Evolutionary conservation across 2,888 invertebrate genomes (phyloP).

Genomic region (Oscheius sp.): DNA sequence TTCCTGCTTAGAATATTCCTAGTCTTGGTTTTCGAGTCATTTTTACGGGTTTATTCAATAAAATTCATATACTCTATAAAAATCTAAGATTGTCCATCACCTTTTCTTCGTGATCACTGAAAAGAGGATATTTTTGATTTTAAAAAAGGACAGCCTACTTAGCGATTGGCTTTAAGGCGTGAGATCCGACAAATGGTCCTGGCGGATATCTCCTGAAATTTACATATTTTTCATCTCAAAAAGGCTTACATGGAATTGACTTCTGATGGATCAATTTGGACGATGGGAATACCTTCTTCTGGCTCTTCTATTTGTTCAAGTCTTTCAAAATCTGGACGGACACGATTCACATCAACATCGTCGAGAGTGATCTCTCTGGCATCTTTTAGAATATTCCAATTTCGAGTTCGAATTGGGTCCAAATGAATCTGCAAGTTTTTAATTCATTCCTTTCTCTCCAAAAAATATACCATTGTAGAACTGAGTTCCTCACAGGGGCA

Average conservation of each 20-base stretch:
- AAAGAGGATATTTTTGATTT: neutral
- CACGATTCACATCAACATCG: slow-evolving; percentile 9
- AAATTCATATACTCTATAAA: too few species aligned
- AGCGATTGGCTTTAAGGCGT: neutral
- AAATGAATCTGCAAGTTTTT: slow-evolving; percentile 14
- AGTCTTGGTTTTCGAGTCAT: too few species aligned
- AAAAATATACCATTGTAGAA: slow-evolving; percentile 13
- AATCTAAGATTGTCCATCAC: neutral
- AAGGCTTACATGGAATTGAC: neutral
- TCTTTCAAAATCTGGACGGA: neutral
- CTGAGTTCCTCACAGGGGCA: slow-evolving; percentile 28
- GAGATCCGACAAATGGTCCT: neutral
- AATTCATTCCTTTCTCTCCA: neutral
- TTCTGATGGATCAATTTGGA: slow-evolving; percentile 7
- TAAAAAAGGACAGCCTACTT: neutral
- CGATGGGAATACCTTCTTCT: slow-evolving; percentile 1
- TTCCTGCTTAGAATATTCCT: too few species aligned
- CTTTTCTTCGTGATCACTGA: neutral
- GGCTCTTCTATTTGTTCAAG: neutral
- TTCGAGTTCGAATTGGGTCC: slow-evolving; percentile 42
- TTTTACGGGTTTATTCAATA: too few species aligned
- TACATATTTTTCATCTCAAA: neutral
- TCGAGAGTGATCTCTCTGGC: neutral
- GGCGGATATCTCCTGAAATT: slow-evolving; percentile 1
- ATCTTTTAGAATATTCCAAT: slow-evolving; percentile 32